These are phyloP conservation scores for Hylyphantes graminicola DNA, from an alignment of 1,140 invertebrate species.

Conservation along the genomic window DNA sequence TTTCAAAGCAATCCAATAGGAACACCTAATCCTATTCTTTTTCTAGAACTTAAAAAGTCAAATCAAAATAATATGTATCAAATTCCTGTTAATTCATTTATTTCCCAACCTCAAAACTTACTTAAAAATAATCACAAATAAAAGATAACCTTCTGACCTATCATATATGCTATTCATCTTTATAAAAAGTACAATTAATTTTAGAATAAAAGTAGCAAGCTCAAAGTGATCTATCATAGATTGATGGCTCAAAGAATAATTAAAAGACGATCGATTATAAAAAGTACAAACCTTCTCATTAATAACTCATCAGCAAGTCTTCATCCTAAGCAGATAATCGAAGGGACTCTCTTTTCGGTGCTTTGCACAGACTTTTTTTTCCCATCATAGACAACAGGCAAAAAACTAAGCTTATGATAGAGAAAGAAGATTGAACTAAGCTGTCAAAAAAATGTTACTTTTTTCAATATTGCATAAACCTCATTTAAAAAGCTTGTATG, in stretches of 20 bases:
- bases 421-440: neutral
- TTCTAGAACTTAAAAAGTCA: too few species aligned
- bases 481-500: too few species aligned
- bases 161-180: constrained; percentile 22
- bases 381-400: neutral
- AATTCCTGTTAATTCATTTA: too few species aligned
- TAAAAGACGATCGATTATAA: constrained; percentile 32
- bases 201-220: constrained; percentile 24
- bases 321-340: constrained; percentile 31
- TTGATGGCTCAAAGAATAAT: constrained; percentile 23
- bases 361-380: constrained; percentile 1
- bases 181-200: constrained; percentile 27
- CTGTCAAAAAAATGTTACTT: too few species aligned
- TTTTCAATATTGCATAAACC: too few species aligned
- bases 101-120: too few species aligned
- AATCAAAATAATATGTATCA: too few species aligned
- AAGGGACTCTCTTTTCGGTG: neutral
- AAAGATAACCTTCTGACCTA: too few species aligned
- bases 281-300: constrained; percentile 33
- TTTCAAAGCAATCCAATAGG: too few species aligned
- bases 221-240: constrained; percentile 25
- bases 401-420: constrained; percentile 15
- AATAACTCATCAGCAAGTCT: constrained; percentile 32
- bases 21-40: too few species aligned
- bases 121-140: too few species aligned